phyloP scores from a whole-genome alignment of 1,140 invertebrate species.

The Diploscapter pachys region DNA sequence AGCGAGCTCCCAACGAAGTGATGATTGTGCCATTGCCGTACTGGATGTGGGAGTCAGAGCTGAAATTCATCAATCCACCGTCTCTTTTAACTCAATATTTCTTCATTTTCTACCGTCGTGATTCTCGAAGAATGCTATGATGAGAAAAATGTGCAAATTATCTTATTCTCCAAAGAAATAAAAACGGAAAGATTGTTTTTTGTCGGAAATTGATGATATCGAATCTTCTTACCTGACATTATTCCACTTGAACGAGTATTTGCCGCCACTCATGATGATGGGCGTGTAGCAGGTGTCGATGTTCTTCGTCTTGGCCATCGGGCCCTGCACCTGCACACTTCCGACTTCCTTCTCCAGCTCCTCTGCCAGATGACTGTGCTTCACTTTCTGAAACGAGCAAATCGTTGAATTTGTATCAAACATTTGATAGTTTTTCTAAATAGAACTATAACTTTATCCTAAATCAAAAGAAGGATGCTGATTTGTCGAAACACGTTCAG shows the following conservation, averaged over 20 bases:
- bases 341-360: conserved; percentile 83
- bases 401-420: not conserved
- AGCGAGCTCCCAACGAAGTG: conserved; percentile 86
- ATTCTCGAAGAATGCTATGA: no score
- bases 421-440: not conserved
- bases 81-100: no score
- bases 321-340: conserved; percentile 79
- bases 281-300: conserved; percentile 95
- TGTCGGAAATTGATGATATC: conserved; percentile 40
- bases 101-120: no score
- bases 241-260: conserved; percentile 94
- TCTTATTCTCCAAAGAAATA: no score
- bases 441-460: not conserved
- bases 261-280: conserved; percentile 95
- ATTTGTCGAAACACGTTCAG: conserved; percentile 21
- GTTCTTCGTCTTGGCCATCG: conserved; percentile 78
- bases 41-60: conserved; percentile 80
- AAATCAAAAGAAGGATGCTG: conserved; percentile 7
- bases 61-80: no score
- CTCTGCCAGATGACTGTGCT: conserved; percentile 87
- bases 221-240: conserved; percentile 66
- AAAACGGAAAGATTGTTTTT: conserved; percentile 22
- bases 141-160: no score
- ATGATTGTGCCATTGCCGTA: conserved; percentile 94
- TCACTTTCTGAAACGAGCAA: conserved; percentile 34